Percentiles rank a stretch among this genome's conserved stretches.
Evolutionary conservation across 2,888 invertebrate genomes (phyloP).

Genomic region (Drosophila affinis): DNA sequence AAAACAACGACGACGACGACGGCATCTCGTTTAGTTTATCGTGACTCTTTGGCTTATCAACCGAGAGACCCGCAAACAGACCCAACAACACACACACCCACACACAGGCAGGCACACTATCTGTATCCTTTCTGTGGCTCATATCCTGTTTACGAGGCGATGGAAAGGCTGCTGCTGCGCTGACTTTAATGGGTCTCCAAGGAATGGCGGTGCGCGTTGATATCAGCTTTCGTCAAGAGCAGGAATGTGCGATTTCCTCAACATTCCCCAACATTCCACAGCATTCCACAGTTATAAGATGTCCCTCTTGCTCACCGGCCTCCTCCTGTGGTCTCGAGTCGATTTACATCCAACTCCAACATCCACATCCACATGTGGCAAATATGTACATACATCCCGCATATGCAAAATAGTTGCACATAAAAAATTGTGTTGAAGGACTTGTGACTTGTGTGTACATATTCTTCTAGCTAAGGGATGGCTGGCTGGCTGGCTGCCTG

Average conservation of each 20-base stretch:
- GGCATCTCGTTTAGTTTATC: conserved; percentile 60
- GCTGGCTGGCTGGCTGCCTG: conserved; percentile 34
- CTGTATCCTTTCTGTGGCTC: conserved; percentile 25
- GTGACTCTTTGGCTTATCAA: conserved; percentile 43
- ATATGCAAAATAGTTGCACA: conserved; percentile 77
- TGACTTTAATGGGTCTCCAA: conserved; percentile 52
- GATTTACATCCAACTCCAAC: conserved; percentile 23
- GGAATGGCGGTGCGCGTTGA: conserved; percentile 24
- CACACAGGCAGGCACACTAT: conserved; percentile 2
- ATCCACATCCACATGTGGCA: background rate
- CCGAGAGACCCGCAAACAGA: conserved; percentile 44
- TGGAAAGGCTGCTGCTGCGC: conserved; percentile 48
- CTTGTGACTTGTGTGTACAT: conserved; percentile 36
- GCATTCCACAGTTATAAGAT: background rate
- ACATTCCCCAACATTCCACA: background rate
- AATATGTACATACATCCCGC: conserved; percentile 1
- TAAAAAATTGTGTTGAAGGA: conserved; percentile 70
- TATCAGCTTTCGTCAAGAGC: conserved; percentile 62
- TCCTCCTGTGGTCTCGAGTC: conserved; percentile 32
- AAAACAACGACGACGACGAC: conserved; percentile 21
- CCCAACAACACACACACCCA: conserved; percentile 46
- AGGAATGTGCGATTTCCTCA: conserved; percentile 39
- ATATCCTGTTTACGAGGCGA: conserved; percentile 68
- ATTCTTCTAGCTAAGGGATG: conserved; percentile 52
- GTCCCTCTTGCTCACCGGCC: conserved; percentile 3